Evolutionary conservation across 2,888 invertebrate species (phyloP), one percentile per base, ranked within the genome.

Genomic region (Epiperipatus broadwayi): DNA sequence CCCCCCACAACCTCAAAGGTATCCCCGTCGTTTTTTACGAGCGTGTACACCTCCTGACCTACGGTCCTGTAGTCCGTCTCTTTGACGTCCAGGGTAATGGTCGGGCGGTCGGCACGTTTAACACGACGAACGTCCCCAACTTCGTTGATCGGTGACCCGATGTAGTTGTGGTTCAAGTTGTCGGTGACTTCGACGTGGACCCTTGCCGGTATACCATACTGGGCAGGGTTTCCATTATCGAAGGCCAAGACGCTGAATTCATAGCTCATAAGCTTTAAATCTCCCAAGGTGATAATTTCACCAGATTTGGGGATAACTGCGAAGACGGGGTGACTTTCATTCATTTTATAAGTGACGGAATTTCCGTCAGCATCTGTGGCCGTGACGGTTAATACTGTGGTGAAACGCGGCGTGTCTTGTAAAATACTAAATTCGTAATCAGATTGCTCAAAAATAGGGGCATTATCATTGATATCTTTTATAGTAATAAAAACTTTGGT

Each of bases 21-120:
- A n/a, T n/a, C n/a, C n/a, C n/a, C n/a, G n/a, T n/a, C n/a, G n/a
- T 85, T 84, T 59, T 85, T 84, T 55, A 84, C 85, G 49, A 87
- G 63, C 44, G 79, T 78, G 56, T 87, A 87, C 37, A 83, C 85
- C 43, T 77, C 75, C 53, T 79, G 74, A 31, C 81, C 81, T 55
- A 83, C 83, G 10, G 75, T 73, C 55, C 80, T 78, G 18, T 85
- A 87, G 52, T 87, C 85, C 5, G 79, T 75, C 60, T 87, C 85
- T 1, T 80, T 78, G 55, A 84, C 85, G 53, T 85, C 85, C 47
- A 83, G 79, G 47, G 83, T 72, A 64, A 85, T 85, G 2, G 85
- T 85, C n/a, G 85, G 85, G 38, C 87, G 68, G n/a, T 87, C 83
- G 4, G 84, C 84, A 37, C 84, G 70, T 21, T 84, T 84, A 2